Base-by-base conservation (phyloP, 2,113 vertebrate species). In the Mohoua ochrocephala region DNA sequence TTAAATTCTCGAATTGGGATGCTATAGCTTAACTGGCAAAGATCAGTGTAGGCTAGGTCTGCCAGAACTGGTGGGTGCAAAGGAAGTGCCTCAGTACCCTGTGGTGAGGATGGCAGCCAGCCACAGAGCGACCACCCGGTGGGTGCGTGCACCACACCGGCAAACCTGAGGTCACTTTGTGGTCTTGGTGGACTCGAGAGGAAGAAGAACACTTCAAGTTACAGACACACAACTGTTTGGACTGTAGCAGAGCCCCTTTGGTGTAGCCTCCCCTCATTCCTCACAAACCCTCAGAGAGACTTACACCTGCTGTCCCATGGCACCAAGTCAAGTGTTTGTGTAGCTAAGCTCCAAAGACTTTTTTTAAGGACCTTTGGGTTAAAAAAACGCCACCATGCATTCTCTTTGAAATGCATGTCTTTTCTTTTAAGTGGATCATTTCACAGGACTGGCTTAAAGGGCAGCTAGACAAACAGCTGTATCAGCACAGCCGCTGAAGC, bases 401-500 rank as follows among this genome's bases (percentile, higher is more conserved):
- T 64, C 52, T 82, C 77, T 59, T 56, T 75, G 71, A 86, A 88
- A 93, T n/a, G 26, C 57, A 76, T 0, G 3, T 69, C n/a, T 92
- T 93, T 59, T 69, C 63, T 82, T 79, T 75, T 52, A 81, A 87
- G 65, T 89, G 87, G 78, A 93, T 91, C 79, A 77, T 88, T 92
- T 95, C 85, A 94, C 75, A 70, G 71, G 69, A 73, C 31, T 61
- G 30, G 71, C 64, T 70, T 88, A 95, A 93, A 94, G 85, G 91
- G 71, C 91, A 93, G 91, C 79, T 33, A 69, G n/a, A 57, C 49
- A 87, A 91, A 73, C 82, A 90, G 95, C 84, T 87, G 77, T 67
- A 87, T 81, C 96, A 96, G 91, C 95, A 87, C 42, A 63, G 70
- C 37, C 11, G 0, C 54, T 77, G 85, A 65, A 91, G 90, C 90